Evolutionary conservation across 2,888 invertebrate genomes (phyloP).

Genomic region (Polymixis flavicincta): DNA sequence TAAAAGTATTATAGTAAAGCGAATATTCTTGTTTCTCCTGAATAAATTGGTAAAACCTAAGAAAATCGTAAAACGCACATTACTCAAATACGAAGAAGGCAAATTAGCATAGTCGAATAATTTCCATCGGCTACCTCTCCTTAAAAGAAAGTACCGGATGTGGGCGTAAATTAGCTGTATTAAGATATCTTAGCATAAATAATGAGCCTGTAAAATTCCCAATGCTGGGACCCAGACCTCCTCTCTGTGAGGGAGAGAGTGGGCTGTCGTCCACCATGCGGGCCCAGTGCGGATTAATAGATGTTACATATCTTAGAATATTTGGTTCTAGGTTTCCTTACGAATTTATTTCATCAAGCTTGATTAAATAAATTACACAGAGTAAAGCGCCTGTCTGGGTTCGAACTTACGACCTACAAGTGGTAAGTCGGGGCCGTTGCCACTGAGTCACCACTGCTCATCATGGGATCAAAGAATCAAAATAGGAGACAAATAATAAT

Average conservation of each 20-base stretch:
- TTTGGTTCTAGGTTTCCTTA: not conserved
- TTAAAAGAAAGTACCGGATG: constrained; percentile 3
- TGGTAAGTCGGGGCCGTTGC: not conserved
- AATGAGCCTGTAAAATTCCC: not conserved
- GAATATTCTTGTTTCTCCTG: constrained; percentile 21
- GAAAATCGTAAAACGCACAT: constrained; percentile 34
- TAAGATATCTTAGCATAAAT: not conserved
- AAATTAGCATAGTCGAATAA: constrained; percentile 44
- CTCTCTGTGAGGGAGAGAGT: not conserved
- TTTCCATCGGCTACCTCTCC: constrained; percentile 15
- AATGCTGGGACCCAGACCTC: not conserved
- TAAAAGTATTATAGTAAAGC: too few relatives aligned
- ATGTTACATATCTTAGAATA: not conserved
- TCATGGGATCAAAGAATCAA: not conserved
- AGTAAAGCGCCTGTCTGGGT: not conserved
- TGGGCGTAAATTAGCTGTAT: constrained; percentile 6
- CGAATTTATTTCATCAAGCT: too few relatives aligned
- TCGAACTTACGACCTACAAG: not conserved
- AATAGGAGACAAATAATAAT: not conserved
- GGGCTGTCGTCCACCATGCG: not conserved
- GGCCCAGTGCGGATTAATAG: not conserved
- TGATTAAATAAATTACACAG: not conserved
- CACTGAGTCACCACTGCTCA: not conserved
- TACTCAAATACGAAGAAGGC: constrained; percentile 37
- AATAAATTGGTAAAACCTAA: constrained; percentile 29